A percentile compares a stretch with the other conserved stretches of the same genome.
These are phyloP conservation scores for Caenorhabditis parvicauda DNA, from an alignment of 2,888 invertebrate species.

Conservation along the genomic window DNA sequence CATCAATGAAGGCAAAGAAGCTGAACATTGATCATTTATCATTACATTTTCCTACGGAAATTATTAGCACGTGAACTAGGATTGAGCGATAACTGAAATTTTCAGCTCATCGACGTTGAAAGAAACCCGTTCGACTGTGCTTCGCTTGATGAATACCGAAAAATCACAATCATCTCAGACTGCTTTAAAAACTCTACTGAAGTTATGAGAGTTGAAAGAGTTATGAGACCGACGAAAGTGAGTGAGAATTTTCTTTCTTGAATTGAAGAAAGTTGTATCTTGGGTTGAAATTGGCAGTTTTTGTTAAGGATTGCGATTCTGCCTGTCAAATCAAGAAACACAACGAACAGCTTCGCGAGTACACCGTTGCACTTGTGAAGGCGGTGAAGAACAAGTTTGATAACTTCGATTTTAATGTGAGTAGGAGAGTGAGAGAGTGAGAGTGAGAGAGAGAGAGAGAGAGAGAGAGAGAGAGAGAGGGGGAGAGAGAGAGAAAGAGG, in stretches of 20 bases:
- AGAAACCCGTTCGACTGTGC: constrained; percentile 52
- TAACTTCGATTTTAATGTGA: constrained; percentile 37
- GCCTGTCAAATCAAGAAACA: constrained; percentile 45
- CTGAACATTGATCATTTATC: too few species aligned
- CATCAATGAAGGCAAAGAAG: too few species aligned
- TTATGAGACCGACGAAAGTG: constrained; percentile 37
- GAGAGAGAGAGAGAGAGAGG: too few species aligned
- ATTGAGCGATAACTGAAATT: too few species aligned
- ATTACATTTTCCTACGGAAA: too few species aligned
- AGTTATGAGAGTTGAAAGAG: constrained; percentile 30
- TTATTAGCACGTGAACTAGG: too few species aligned
- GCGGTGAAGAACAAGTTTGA: constrained; percentile 43
- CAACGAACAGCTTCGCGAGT: constrained; percentile 48
- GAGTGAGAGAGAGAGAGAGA: too few species aligned
- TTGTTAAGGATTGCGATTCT: constrained; percentile 50
- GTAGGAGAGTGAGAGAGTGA: too few species aligned
- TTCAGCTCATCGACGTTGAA: constrained; percentile 53
- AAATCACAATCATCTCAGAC: constrained; percentile 43
- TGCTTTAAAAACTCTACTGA: constrained; percentile 43
- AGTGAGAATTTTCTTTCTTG: constrained; percentile 1
- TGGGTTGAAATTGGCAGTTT: too few species aligned
- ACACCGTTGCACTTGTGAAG: constrained; percentile 50
- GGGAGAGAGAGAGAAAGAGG: too few species aligned
- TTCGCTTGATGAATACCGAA: constrained; percentile 34
- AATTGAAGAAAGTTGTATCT: background rate